Evolutionary conservation across 2,113 vertebrate genomes (phyloP).

Genomic region (Festucalex cinctus): DNA sequence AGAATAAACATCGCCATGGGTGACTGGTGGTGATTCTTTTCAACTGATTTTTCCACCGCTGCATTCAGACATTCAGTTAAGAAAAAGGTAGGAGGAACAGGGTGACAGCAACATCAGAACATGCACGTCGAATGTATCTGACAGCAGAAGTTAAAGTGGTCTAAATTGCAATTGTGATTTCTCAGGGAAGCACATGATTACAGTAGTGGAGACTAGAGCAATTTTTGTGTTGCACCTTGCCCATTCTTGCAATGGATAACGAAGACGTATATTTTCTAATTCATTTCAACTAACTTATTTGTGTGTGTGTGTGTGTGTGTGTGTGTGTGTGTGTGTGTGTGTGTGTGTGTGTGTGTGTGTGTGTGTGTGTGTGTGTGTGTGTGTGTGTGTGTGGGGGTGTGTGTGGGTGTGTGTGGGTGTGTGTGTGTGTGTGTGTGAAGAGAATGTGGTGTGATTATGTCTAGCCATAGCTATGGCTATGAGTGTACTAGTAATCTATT

Average conservation of each 20-base stretch:
- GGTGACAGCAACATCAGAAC: constrained; percentile 22
- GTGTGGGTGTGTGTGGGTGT: no score
- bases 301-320: no score
- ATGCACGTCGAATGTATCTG: constrained; percentile 42
- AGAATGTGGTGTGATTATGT: not conserved
- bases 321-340: no score
- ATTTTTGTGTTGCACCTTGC: not conserved
- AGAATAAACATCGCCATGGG: constrained; percentile 59
- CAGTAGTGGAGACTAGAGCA: not conserved
- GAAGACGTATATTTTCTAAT: not conserved
- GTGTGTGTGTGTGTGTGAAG: no score
- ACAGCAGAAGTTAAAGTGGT: constrained; percentile 44
- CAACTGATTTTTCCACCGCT: not conserved
- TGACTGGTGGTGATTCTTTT: constrained; percentile 30
- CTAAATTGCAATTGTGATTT: constrained; percentile 51
- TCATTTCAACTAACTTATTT: not conserved
- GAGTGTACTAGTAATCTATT: not conserved
- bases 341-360: no score
- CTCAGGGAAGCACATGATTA: constrained; percentile 59
- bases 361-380: no score
- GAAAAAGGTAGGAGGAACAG: constrained; percentile 25
- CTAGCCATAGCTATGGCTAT: not conserved
- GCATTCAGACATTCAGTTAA: constrained; percentile 7
- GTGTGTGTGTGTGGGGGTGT: no score
- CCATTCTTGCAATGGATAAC: not conserved